Evolutionary conservation across 2,888 invertebrate species (phyloP).

Genomic region (Clusia tigrina): DNA sequence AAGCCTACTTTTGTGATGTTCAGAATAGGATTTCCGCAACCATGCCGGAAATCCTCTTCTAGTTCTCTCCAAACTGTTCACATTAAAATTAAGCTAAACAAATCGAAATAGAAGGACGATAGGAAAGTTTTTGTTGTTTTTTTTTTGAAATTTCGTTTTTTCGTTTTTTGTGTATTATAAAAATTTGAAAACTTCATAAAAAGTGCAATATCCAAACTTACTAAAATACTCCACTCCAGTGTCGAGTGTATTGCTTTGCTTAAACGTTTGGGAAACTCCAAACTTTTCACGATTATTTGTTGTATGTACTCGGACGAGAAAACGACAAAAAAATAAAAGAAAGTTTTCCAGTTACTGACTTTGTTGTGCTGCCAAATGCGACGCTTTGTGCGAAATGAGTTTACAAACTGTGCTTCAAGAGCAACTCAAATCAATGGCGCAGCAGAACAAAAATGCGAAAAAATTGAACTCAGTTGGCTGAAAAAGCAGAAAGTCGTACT

Average conservation of each 20-base stretch:
- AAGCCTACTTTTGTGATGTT: too few relatives aligned
- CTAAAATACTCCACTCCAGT: neutral
- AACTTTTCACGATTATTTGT: neutral
- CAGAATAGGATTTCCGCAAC: neutral
- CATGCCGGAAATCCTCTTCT: neutral
- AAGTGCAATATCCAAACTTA: slow-evolving; percentile 2
- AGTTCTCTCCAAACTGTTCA: neutral
- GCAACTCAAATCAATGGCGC: neutral
- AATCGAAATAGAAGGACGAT: too few relatives aligned
- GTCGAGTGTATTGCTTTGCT: neutral
- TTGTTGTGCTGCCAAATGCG: neutral
- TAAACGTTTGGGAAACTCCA: neutral
- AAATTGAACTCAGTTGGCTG: neutral
- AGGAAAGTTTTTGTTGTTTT: too few relatives aligned
- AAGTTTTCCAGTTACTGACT: slow-evolving; percentile 2
- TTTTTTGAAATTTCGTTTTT: too few relatives aligned
- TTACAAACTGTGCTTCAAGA: neutral
- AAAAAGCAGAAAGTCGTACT: neutral
- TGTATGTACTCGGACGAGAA: neutral
- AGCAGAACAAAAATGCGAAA: neutral
- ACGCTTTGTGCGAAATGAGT: slow-evolving; percentile 7
- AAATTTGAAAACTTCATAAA: slow-evolving; percentile 1
- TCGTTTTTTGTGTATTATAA: too few relatives aligned
- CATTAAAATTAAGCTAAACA: neutral
- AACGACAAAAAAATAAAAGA: neutral